Percentiles rank a stretch among this genome's conserved stretches.
Evolutionary conservation across 2,888 invertebrate genomes (phyloP).

Genomic region (Neuroscelio doddi): DNA sequence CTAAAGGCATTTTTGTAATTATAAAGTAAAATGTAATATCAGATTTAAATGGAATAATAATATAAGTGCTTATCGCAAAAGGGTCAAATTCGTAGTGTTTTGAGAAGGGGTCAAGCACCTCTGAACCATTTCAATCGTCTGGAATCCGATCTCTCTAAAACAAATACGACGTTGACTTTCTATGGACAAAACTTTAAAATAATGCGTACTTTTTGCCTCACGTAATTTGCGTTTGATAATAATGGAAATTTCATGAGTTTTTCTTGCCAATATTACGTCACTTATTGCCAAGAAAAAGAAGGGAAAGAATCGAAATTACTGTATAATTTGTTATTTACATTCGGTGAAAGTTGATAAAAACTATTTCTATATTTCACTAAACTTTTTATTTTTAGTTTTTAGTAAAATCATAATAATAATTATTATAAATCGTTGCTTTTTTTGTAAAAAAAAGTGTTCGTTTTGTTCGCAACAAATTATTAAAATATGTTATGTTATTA

Average conservation of each 20-base stretch:
- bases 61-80: neutral
- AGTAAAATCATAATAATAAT: too few relatives aligned
- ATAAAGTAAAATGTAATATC: neutral
- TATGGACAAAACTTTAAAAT: slow-evolving; percentile 8
- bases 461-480: too few relatives aligned
- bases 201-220: slow-evolving; percentile 17
- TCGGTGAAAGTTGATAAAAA: slow-evolving; percentile 37
- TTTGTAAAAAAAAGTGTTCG: too few relatives aligned
- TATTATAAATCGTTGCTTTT: too few relatives aligned
- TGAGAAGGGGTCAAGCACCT: slow-evolving; percentile 29
- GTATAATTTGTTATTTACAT: slow-evolving; percentile 16
- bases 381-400: too few relatives aligned
- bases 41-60: neutral
- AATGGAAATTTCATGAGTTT: slow-evolving; percentile 32
- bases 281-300: neutral
- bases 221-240: too few relatives aligned
- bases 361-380: slow-evolving; percentile 5
- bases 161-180: slow-evolving; percentile 34
- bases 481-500: too few relatives aligned
- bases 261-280: slow-evolving; percentile 31
- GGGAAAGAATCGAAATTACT: too few relatives aligned
- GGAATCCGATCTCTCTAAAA: slow-evolving; percentile 31
- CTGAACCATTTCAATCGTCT: slow-evolving; percentile 13
- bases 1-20: too few relatives aligned
- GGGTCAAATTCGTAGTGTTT: slow-evolving; percentile 16